Percentiles rank a stretch among this genome's conserved stretches.
Evolutionary conservation across 2,888 invertebrate genomes (phyloP).

Genomic region (Alloplasta piceator): DNA sequence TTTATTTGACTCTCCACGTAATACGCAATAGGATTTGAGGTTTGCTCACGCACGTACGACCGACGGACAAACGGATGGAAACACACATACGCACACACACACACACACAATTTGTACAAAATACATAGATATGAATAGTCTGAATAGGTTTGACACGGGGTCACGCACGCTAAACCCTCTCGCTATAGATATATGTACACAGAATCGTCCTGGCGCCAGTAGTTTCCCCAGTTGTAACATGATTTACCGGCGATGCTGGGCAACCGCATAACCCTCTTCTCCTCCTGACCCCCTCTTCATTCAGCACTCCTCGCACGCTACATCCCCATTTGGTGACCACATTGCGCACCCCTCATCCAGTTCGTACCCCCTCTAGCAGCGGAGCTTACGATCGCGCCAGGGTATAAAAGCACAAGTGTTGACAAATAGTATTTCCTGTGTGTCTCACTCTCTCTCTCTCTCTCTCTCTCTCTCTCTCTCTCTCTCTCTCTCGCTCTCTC

Average conservation of each 20-base stretch:
- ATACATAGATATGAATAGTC: slow-evolving; percentile 11
- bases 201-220: slow-evolving; percentile 69
- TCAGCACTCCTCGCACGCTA: slow-evolving; percentile 25
- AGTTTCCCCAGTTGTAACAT: slow-evolving; percentile 70
- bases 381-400: slow-evolving; percentile 13
- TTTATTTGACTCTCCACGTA: too few species aligned
- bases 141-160: slow-evolving; percentile 63
- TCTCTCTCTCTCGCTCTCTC: background rate
- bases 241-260: slow-evolving; percentile 73
- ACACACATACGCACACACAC: slow-evolving; percentile 11
- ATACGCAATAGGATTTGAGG: too few species aligned
- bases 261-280: slow-evolving; percentile 41
- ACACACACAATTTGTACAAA: background rate
- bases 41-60: too few species aligned
- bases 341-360: background rate
- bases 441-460: background rate
- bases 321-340: slow-evolving; percentile 41
- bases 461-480: background rate
- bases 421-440: slow-evolving; percentile 75
- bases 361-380: slow-evolving; percentile 15
- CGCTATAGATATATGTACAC: slow-evolving; percentile 26
- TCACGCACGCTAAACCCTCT: slow-evolving; percentile 57
- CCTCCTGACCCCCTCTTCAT: slow-evolving; percentile 25
- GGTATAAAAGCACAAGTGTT: slow-evolving; percentile 74
- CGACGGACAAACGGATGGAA: too few species aligned